Percentiles rank a stretch among this genome's conserved stretches.
phyloP scores from a whole-genome alignment of 2,113 vertebrate species.

The Chloroceryle aenea region DNA sequence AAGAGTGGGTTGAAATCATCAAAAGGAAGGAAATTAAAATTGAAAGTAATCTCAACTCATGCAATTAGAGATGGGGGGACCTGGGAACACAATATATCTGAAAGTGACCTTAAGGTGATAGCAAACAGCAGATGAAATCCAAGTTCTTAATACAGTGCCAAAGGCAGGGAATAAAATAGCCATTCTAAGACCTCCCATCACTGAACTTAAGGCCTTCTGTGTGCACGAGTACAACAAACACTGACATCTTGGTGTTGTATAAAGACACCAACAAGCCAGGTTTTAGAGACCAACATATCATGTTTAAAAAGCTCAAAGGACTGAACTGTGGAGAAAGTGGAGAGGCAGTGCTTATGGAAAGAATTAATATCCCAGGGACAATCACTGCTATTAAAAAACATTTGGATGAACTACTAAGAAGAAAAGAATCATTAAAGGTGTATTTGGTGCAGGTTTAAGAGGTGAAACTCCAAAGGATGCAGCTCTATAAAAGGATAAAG shows the following conservation, averaged over 20 bases:
- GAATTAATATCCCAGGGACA: background rate
- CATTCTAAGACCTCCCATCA: background rate
- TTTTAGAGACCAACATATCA: background rate
- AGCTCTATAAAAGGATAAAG: background rate
- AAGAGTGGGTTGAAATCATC: background rate
- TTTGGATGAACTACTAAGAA: background rate
- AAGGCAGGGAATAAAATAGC: constrained; percentile 6
- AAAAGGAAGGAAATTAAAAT: constrained; percentile 55
- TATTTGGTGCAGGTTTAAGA: background rate
- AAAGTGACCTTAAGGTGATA: background rate
- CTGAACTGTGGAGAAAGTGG: background rate
- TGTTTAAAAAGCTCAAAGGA: background rate
- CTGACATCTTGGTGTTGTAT: background rate
- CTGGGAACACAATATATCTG: background rate
- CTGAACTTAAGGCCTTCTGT: background rate
- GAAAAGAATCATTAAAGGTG: background rate
- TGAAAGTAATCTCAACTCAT: background rate
- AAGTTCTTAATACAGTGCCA: background rate
- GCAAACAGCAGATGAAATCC: background rate
- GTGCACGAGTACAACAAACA: background rate
- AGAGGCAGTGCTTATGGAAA: background rate
- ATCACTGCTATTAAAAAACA: background rate
- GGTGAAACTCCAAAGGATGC: background rate
- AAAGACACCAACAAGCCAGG: background rate
- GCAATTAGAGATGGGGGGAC: background rate